Conservation (phyloP, 2,113 vertebrate genomes). For the Nerophis lumbriciformis region DNA sequence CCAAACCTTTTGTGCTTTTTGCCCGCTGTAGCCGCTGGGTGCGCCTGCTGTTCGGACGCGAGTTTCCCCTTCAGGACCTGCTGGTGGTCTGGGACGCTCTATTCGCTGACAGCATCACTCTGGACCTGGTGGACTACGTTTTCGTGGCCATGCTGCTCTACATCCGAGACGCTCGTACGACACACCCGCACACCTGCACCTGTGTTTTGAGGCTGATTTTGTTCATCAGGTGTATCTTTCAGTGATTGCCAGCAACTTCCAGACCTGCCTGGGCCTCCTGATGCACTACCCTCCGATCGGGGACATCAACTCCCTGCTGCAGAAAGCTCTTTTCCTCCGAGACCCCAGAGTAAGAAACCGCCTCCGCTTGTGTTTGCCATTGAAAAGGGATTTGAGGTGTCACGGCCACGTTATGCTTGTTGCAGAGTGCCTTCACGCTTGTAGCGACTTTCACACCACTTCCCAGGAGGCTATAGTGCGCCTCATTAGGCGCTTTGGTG, state of each 20-base stretch:
- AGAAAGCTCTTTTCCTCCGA: slow-evolving; percentile 93
- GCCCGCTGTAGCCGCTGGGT: slow-evolving; percentile 84
- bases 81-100: slow-evolving; percentile 95
- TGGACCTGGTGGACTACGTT: slow-evolving; percentile 93
- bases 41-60: slow-evolving; percentile 89
- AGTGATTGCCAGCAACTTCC: slow-evolving; percentile 99
- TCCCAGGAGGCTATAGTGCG: neutral
- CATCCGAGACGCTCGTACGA: slow-evolving; percentile 93
- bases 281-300: slow-evolving; percentile 96
- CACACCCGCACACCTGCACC: slow-evolving; percentile 19
- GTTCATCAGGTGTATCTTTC: slow-evolving; percentile 22
- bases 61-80: slow-evolving; percentile 94
- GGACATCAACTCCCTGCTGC: slow-evolving; percentile 90
- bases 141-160: slow-evolving; percentile 98
- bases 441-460: neutral
- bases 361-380: neutral
- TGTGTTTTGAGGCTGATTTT: too few relatives aligned
- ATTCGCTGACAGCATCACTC: slow-evolving; percentile 89
- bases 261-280: slow-evolving; percentile 93
- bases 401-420: neutral
- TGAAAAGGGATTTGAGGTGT: neutral
- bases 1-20: slow-evolving; percentile 3
- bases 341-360: slow-evolving; percentile 87
- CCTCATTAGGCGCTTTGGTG: slow-evolving; percentile 8
- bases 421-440: neutral